Conservation (phyloP, 92 coral and sea anemone species). For the Actinernus sp. region DNA sequence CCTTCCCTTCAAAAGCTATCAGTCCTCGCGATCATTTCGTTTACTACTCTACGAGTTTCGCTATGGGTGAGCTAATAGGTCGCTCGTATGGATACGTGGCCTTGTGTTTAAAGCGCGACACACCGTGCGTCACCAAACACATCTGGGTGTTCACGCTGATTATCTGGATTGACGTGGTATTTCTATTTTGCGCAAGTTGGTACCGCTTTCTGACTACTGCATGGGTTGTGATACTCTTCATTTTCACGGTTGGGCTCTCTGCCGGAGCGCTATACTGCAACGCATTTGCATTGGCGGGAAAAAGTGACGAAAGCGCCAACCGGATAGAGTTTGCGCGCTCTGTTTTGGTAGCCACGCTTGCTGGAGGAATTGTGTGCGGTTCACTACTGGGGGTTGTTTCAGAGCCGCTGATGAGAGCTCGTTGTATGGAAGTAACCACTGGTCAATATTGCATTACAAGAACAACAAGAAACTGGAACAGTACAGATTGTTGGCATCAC, state of each 20-base stretch:
- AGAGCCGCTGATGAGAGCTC: background rate
- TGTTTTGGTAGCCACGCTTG: conserved; percentile 2
- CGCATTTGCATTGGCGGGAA: conserved; percentile 13
- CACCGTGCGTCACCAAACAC: background rate
- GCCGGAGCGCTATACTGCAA: background rate
- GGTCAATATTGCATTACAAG: conserved; percentile 2
- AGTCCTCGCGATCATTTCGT: conserved; percentile 8
- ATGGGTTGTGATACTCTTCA: background rate
- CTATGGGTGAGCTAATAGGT: conserved; percentile 1
- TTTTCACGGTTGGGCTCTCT: background rate
- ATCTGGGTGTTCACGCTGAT: background rate
- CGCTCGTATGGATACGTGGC: background rate
- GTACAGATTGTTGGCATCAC: background rate
- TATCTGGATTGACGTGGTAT: background rate
- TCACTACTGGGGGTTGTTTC: background rate
- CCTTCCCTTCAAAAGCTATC: background rate
- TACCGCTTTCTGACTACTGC: background rate
- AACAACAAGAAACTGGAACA: background rate
- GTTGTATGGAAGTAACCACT: background rate
- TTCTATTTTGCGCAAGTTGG: background rate
- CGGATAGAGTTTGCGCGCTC: conserved; percentile 9
- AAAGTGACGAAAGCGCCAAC: background rate
- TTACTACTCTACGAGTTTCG: background rate
- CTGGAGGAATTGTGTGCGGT: background rate
- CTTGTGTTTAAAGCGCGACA: background rate